Evolutionary conservation across 1,140 invertebrate species (phyloP).

Genomic region (Oedothorax gibbosus): DNA sequence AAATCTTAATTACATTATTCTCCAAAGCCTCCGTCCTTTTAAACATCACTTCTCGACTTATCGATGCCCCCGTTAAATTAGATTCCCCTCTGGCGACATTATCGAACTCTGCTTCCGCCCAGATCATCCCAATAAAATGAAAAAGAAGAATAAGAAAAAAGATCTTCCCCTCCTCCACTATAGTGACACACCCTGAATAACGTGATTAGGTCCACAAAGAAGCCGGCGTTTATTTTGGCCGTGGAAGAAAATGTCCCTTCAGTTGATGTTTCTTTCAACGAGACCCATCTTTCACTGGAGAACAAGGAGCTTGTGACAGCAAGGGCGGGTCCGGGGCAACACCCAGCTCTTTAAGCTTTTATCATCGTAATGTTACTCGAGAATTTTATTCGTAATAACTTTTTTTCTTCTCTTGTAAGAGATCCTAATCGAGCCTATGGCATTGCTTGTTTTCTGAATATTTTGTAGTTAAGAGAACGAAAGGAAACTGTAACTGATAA

Average conservation of each 20-base stretch:
- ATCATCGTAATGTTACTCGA: not conserved
- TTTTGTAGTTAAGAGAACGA: not conserved
- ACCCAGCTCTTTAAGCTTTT: slow-evolving; percentile 26
- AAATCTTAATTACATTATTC: too few relatives aligned
- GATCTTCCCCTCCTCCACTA: not conserved
- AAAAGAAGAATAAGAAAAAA: not conserved
- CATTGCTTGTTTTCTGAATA: not conserved
- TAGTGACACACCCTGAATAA: slow-evolving; percentile 42
- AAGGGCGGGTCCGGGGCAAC: slow-evolving; percentile 4
- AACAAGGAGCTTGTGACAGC: slow-evolving; percentile 44
- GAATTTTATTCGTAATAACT: not conserved
- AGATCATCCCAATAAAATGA: not conserved
- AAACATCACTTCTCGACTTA: too few relatives aligned
- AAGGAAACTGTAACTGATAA: not conserved
- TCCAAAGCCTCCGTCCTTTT: too few relatives aligned
- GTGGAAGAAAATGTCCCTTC: slow-evolving; percentile 2
- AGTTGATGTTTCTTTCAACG: slow-evolving; percentile 43
- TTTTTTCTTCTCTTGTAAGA: not conserved
- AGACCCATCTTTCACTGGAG: slow-evolving; percentile 19
- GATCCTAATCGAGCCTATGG: not conserved
- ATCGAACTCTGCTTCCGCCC: too few relatives aligned
- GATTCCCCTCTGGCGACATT: too few relatives aligned
- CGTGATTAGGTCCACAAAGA: slow-evolving; percentile 26
- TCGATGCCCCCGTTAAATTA: too few relatives aligned
- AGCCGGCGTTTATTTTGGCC: slow-evolving; percentile 23